Evolutionary conservation across 2,797 vertebrate genomes (phyloP), one percentile per base, ranked within the genome.

Genomic region (Pseudochromis fuscus): DNA sequence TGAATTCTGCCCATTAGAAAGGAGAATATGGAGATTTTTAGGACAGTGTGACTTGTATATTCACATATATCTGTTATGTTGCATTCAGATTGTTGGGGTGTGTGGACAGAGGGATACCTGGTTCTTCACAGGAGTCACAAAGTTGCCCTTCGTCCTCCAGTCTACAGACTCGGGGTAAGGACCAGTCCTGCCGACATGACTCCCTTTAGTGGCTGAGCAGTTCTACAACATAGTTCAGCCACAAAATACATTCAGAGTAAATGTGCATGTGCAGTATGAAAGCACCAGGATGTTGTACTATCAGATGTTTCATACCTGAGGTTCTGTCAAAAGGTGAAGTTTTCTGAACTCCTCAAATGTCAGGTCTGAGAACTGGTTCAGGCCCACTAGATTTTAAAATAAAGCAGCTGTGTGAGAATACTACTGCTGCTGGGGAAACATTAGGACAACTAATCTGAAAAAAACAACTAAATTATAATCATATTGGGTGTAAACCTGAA

Each of bases 111-210:
- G n/a, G 44, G 16, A 93, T 88, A 96, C 96, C 95, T 97, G 96
- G 46, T 96, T 92, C 64, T 97, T 97, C 53, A 97, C 96, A 0
- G 94, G 87, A 0, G 95, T 94, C 77, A 97, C 94, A 0, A 85
- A 94, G n/a, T 95, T 84, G 0, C 96, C 96, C 60, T 93, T 96
- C 56, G 89, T 87, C 75, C 96, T 92, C 96, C 96, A 96, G 91
- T 96, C 96, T 0, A 95, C 60, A 0, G 56, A 83, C 16, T 88
- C 23, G 0, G 95, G 95, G 21, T 63, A 77, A 0, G 77, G 90
- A 4, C 93, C 94, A 0, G 67, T 16, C 0, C 87, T 80, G 21
- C 84, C 81, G 25, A 92, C 19, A 57, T 95, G 94, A 75, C 72
- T 93, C 1, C 94, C 89, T 79, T 55, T 89, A 0, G 95, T 95